phyloP scores from a whole-genome alignment of 1,140 invertebrate genomes.

The Panagrolaimus sp. region DNA sequence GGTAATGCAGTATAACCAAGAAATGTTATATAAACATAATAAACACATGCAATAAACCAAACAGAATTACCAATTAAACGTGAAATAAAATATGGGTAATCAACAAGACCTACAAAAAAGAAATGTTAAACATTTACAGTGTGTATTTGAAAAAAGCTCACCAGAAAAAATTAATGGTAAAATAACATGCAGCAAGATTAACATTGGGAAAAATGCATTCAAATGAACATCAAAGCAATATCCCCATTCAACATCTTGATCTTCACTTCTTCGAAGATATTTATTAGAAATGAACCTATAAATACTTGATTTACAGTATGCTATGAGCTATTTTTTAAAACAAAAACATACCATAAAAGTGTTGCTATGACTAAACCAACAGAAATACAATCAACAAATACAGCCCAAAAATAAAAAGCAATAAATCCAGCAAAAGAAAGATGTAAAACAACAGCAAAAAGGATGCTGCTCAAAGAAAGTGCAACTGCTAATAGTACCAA shows the following conservation, averaged over 20 bases:
- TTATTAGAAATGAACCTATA: slow-evolving; percentile 78
- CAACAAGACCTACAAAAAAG: slow-evolving; percentile 37
- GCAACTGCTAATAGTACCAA: slow-evolving; percentile 81
- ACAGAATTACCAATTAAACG: slow-evolving; percentile 83
- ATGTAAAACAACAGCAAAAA: slow-evolving; percentile 75
- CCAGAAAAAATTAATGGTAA: slow-evolving; percentile 55
- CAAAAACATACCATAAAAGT: slow-evolving; percentile 80
- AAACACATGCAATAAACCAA: slow-evolving; percentile 81
- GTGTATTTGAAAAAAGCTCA: slow-evolving; percentile 25
- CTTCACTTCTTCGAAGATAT: slow-evolving; percentile 73
- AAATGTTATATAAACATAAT: slow-evolving; percentile 96
- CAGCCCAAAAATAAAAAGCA: slow-evolving; percentile 80
- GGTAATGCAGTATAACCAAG: slow-evolving; percentile 90
- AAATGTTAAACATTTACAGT: no score
- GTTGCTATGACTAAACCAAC: slow-evolving; percentile 81
- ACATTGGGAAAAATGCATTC: slow-evolving; percentile 91
- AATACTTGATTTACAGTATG: no score
- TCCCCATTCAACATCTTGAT: slow-evolving; percentile 87
- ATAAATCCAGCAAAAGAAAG: slow-evolving; percentile 73
- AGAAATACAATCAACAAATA: slow-evolving; percentile 88
- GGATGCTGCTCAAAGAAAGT: slow-evolving; percentile 79
- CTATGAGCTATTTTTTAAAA: no score
- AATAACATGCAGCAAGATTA: slow-evolving; percentile 85
- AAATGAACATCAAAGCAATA: slow-evolving; percentile 97
- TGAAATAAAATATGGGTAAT: slow-evolving; percentile 63